Evolutionary conservation across 2,797 vertebrate species (phyloP), one percentile per base, ranked within the genome.

Genomic region (Clarias pachynema): DNA sequence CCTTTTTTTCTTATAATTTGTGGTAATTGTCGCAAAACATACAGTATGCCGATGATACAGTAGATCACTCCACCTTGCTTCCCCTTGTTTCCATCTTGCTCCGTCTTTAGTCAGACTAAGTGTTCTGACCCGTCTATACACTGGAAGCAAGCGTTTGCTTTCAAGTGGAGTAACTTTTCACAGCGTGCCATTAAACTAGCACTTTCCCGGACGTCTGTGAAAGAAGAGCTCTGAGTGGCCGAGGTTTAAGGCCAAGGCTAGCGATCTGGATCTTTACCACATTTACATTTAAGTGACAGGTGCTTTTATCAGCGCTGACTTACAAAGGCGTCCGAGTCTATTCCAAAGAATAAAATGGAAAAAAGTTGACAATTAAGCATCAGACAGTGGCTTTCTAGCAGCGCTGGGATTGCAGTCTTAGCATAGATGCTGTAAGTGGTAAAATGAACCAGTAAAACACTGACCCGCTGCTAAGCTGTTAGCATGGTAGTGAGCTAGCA

Each of bases 131-230:
- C 31, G 57, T 16, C 9, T 6, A 4, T 40, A 59, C 53, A 29
- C n/a, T 20, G 16, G 2, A n/a, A 40, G 53, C 12, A 29, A 53
- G 59, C 56, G 31, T 34, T 68, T 6, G n/a, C 79, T 75, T 81
- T 81, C 49, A 66, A 66, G 69, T 44, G 79, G 84, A 75, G 79
- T 86, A 77, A 59, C 62, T 44, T 85, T 74, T 82, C 79, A 59
- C 65, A 16, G 53, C 5, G 3, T 18, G 60, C 44, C 57, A 68
- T 81, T 86, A 53, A 81, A 81, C 78, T 75, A 57, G 37, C 60
- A 81, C 60, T 62, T 56, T 34, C 31, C 31, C 10, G 75, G 53
- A 0, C 14, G 18, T 31, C 57, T 40, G 26, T 85, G 85, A 82
- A 86, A 86, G n/a, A 49, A n/a, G 80, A 86, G 79, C 80, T 77